These are phyloP conservation scores for Hypanus sabinus DNA, from an alignment of 2,113 vertebrate genomes.

Conservation along the genomic window DNA sequence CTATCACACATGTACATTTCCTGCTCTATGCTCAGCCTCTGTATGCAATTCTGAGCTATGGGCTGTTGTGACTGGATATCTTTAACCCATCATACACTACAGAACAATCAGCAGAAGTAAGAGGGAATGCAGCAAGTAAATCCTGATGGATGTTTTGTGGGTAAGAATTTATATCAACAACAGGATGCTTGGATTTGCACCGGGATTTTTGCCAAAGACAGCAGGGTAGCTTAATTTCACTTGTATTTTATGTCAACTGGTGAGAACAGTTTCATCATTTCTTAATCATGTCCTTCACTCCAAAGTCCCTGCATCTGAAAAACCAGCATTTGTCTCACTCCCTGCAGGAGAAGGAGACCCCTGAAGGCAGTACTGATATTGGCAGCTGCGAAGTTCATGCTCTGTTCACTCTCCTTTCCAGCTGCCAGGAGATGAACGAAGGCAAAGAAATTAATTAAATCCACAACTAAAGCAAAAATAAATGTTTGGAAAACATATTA, in stretches of 20 bases:
- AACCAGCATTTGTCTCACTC: not conserved
- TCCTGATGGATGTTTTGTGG: not conserved
- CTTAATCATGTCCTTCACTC: slow-evolving; percentile 27
- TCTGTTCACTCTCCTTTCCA: slow-evolving; percentile 23
- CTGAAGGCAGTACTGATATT: not conserved
- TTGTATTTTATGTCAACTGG: not conserved
- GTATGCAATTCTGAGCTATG: not conserved
- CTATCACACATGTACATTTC: not conserved
- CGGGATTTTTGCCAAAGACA: not conserved
- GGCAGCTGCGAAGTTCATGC: slow-evolving; percentile 23
- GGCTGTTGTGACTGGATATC: too few relatives aligned
- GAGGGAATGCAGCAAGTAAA: not conserved
- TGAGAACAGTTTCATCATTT: slow-evolving; percentile 27
- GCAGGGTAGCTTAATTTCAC: not conserved
- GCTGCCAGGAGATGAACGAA: slow-evolving; percentile 21
- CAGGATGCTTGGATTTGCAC: not conserved
- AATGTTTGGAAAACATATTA: slow-evolving; percentile 1
- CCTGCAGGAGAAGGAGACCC: slow-evolving; percentile 2
- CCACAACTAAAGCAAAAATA: slow-evolving; percentile 29
- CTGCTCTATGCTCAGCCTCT: not conserved
- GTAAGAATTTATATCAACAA: not conserved
- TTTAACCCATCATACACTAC: not conserved
- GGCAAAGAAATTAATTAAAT: slow-evolving; percentile 22
- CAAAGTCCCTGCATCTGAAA: slow-evolving; percentile 13
- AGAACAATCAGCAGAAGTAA: not conserved